phyloP scores from a whole-genome alignment of 2,113 vertebrate species.

The Chionis minor region DNA sequence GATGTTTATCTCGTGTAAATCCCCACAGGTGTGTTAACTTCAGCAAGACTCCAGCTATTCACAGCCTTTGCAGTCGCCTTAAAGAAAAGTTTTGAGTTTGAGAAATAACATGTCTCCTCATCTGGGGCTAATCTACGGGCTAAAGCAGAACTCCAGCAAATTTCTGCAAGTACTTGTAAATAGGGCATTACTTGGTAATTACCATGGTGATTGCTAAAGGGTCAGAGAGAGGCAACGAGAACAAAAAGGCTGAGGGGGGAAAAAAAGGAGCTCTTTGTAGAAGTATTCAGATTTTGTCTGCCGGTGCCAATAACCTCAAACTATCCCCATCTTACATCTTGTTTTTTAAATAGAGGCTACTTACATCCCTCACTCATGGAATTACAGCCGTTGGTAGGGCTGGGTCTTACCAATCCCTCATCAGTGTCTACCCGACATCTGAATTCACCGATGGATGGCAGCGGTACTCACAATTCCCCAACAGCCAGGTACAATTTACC shows the following conservation, averaged over 20 bases:
- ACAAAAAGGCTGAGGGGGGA: not conserved
- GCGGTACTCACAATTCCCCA: not conserved
- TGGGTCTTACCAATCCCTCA: not conserved
- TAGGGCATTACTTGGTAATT: slow-evolving; percentile 16
- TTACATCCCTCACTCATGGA: not conserved
- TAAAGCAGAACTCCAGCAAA: slow-evolving; percentile 1
- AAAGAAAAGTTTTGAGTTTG: not conserved
- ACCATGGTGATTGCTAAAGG: slow-evolving; percentile 13
- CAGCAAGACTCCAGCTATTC: not conserved
- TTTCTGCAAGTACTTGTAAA: slow-evolving; percentile 14
- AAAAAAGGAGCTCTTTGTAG: not conserved
- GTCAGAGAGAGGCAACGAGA: not conserved
- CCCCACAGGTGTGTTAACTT: not conserved
- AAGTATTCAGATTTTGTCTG: slow-evolving; percentile 12
- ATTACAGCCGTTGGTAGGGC: not conserved
- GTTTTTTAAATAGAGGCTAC: not conserved
- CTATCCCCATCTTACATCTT: not conserved
- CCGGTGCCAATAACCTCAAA: not conserved
- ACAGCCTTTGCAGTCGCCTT: not conserved
- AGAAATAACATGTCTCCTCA: not conserved
- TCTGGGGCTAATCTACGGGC: not conserved
- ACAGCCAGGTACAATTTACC: not conserved
- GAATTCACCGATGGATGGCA: not conserved
- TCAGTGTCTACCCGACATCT: not conserved
- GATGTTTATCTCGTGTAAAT: slow-evolving; percentile 5